Conservation (phyloP, 2,888 invertebrate genomes). For the Eudemis profundana region DNA sequence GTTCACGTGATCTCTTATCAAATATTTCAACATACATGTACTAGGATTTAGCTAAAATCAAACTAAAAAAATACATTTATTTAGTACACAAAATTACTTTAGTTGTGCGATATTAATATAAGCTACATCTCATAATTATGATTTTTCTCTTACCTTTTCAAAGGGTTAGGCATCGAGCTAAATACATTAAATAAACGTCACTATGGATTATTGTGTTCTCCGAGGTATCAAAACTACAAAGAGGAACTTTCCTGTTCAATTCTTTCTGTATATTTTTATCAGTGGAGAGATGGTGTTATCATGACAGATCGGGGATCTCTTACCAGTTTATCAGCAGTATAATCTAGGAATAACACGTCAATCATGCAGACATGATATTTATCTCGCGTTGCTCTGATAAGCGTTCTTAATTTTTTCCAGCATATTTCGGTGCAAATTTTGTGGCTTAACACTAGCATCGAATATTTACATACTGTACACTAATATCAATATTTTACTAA, state of each 20-base stretch:
- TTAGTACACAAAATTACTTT: not conserved
- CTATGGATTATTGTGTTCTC: constrained; percentile 33
- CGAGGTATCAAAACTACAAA: constrained; percentile 32
- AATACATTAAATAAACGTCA: constrained; percentile 44
- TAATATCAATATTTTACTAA: not conserved
- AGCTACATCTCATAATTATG: not conserved
- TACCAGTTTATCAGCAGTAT: constrained; percentile 56
- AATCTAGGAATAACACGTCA: constrained; percentile 77
- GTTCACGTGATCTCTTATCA: too few species aligned
- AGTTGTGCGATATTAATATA: not conserved
- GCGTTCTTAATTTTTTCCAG: constrained; percentile 7
- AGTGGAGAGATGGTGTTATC: constrained; percentile 62
- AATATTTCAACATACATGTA: too few species aligned
- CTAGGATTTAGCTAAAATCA: too few species aligned
- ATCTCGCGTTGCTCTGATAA: constrained; percentile 46
- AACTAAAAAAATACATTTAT: too few species aligned
- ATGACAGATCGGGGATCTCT: constrained; percentile 74
- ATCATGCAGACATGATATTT: constrained; percentile 61
- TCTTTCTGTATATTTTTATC: constrained; percentile 49
- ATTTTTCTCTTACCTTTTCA: constrained; percentile 63
- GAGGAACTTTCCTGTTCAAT: constrained; percentile 38
- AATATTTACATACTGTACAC: too few species aligned
- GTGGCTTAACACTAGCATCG: too few species aligned
- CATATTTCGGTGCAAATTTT: not conserved
- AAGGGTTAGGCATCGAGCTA: constrained; percentile 62